Conservation (phyloP, 2,113 vertebrate species). For the Ageneiosus marmoratus region DNA sequence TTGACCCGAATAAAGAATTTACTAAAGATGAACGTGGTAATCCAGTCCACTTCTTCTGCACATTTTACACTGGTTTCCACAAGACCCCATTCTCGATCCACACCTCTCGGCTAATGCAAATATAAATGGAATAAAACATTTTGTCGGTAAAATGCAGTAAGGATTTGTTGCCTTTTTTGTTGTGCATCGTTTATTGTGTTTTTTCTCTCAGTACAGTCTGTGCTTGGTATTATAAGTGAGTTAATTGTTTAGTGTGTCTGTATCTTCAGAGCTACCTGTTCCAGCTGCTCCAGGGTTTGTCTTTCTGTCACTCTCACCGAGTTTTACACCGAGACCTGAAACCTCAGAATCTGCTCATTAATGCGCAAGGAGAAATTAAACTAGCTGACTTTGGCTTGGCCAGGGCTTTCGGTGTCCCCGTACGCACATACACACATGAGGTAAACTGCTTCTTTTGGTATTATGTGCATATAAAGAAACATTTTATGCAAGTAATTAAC, state of each 20-base stretch:
- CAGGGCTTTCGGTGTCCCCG: conserved; percentile 90
- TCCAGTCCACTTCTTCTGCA: too few species aligned
- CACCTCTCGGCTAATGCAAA: not conserved
- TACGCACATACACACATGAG: conserved; percentile 95
- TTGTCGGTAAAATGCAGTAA: not conserved
- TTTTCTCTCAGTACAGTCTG: not conserved
- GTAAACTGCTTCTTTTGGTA: conserved; percentile 57
- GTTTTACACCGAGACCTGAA: conserved; percentile 93
- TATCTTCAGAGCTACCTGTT: conserved; percentile 86
- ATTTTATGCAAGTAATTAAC: not conserved
- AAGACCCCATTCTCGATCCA: not conserved
- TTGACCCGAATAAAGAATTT: too few species aligned
- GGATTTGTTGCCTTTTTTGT: not conserved
- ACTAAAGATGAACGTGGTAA: too few species aligned
- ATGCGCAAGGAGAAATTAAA: conserved; percentile 91
- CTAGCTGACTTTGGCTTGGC: conserved; percentile 94
- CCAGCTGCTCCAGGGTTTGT: conserved; percentile 93
- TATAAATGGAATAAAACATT: not conserved
- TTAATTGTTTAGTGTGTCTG: conserved; percentile 8
- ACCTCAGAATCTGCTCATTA: conserved; percentile 95
- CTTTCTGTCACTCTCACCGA: conserved; percentile 93
- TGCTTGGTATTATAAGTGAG: not conserved
- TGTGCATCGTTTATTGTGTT: not conserved
- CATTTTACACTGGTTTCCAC: too few species aligned
- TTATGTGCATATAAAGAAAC: not conserved